phyloP scores from a whole-genome alignment of 2,797 vertebrate species.

The Valencia hispanica region DNA sequence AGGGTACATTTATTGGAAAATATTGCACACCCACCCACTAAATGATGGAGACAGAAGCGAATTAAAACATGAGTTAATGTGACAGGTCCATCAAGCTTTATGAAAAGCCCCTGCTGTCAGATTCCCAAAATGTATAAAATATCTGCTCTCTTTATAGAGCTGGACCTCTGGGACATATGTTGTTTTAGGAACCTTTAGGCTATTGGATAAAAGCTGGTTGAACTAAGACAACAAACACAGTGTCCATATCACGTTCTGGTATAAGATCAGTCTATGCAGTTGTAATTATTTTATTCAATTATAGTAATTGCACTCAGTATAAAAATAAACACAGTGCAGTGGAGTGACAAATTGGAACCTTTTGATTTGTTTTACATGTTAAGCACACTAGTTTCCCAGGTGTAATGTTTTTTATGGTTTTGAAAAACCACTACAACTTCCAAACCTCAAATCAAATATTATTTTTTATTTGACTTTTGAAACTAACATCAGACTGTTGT shows the following conservation, averaged over 20 bases:
- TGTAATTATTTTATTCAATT: constrained; percentile 45
- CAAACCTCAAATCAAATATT: constrained; percentile 53
- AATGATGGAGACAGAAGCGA: constrained; percentile 68
- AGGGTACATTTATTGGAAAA: constrained; percentile 65
- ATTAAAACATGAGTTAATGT: constrained; percentile 69
- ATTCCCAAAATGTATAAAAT: constrained; percentile 61
- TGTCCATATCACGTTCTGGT: constrained; percentile 58
- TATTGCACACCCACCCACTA: constrained; percentile 52
- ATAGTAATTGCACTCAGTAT: constrained; percentile 43
- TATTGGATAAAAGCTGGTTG: constrained; percentile 45
- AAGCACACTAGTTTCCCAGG: constrained; percentile 48
- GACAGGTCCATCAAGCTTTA: constrained; percentile 67
- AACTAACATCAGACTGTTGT: too few species aligned
- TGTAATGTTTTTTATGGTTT: constrained; percentile 60
- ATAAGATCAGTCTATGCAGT: constrained; percentile 26
- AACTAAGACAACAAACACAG: constrained; percentile 59
- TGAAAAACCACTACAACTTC: constrained; percentile 53
- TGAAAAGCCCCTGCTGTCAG: constrained; percentile 53
- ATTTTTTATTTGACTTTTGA: constrained; percentile 50
- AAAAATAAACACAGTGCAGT: constrained; percentile 46
- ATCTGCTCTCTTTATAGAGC: constrained; percentile 65
- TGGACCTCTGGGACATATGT: constrained; percentile 42
- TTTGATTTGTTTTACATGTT: constrained; percentile 65
- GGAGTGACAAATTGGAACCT: constrained; percentile 66
- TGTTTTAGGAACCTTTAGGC: constrained; percentile 49